Evolutionary conservation across 2,113 vertebrate species (phyloP).

Genomic region (Galemys pyrenaicus): DNA sequence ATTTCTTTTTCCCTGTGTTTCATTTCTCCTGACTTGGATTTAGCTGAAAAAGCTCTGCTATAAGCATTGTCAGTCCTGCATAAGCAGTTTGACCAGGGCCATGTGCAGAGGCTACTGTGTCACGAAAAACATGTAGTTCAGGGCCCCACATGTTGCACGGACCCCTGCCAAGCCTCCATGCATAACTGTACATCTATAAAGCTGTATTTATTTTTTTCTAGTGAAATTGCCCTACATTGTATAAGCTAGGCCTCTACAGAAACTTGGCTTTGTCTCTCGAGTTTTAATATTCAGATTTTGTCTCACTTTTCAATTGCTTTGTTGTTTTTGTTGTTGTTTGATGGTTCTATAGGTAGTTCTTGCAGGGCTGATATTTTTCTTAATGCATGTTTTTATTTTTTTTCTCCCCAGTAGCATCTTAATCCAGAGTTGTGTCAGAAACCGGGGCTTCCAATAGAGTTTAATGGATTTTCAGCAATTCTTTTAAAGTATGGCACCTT

Average conservation of each 20-base stretch:
- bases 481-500: not conserved
- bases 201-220: not conserved
- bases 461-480: not conserved
- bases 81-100: rapidly evolving
- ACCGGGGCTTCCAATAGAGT: not conserved
- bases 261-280: not conserved
- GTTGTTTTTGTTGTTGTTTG: not conserved
- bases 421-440: not conserved
- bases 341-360: not conserved
- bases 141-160: not conserved
- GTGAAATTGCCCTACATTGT: not conserved
- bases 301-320: not conserved
- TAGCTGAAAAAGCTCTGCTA: not conserved
- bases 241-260: not conserved
- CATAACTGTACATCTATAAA: not conserved
- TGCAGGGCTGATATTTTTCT: not conserved
- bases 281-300: not conserved
- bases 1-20: not conserved
- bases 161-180: too few species aligned
- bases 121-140: rapidly evolving
- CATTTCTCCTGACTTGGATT: not conserved
- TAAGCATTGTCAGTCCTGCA: not conserved
- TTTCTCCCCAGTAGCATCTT: not conserved
- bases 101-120: rapidly evolving
- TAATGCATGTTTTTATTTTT: slow-evolving; percentile 33